A percentile compares a stretch with the other conserved stretches of the same genome.
phyloP scores from a whole-genome alignment of 1,140 invertebrate species.

The Penaeus vannamei region DNA sequence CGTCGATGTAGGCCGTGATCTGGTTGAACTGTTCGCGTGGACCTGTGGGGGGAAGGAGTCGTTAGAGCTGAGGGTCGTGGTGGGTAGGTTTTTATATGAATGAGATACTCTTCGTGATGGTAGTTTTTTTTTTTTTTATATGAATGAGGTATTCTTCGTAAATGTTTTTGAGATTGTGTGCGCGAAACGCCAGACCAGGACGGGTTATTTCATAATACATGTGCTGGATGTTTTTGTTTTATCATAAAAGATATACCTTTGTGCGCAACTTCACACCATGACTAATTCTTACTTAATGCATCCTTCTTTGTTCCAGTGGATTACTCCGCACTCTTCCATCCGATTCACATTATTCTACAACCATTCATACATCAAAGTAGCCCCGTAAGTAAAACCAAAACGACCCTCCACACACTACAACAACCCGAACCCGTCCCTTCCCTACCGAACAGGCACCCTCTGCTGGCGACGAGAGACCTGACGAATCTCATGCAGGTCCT shows the following conservation, averaged over 20 bases:
- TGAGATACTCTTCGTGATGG: neutral
- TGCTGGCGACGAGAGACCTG: constrained; percentile 41
- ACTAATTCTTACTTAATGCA: no score
- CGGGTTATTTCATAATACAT: no score
- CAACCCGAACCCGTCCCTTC: neutral
- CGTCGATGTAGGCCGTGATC: constrained; percentile 91
- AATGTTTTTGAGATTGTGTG: no score
- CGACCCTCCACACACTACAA: neutral
- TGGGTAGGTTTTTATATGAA: neutral
- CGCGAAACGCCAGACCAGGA: no score
- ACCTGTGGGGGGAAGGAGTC: constrained; percentile 76
- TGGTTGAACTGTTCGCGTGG: constrained; percentile 85
- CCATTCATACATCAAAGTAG: no score
- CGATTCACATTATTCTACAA: no score
- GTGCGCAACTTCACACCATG: no score
- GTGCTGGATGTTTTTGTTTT: no score
- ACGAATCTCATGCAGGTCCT: constrained; percentile 53
- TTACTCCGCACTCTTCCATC: no score
- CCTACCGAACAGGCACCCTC: constrained; percentile 38
- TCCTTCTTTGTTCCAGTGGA: no score
- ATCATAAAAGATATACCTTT: no score
- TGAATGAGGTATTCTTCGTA: neutral
- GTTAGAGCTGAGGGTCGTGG: neutral
- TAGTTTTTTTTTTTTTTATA: neutral
- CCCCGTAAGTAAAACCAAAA: no score